A percentile compares a stretch with the other conserved stretches of the same genome.
Evolutionary conservation across 2,797 vertebrate genomes (phyloP).

Genomic region (Darevskia mixta): DNA sequence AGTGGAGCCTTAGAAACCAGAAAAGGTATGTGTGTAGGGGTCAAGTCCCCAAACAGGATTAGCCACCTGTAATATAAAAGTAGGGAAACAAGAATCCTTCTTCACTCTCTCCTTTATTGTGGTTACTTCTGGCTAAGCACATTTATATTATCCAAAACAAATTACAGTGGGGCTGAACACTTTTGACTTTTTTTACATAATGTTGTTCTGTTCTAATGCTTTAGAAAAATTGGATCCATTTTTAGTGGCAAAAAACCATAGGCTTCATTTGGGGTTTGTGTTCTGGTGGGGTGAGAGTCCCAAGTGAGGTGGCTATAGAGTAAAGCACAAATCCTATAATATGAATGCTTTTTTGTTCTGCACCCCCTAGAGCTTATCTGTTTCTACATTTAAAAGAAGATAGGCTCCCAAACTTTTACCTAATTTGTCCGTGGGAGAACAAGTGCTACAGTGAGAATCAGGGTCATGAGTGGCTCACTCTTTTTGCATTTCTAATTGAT

Average conservation of each 20-base stretch:
- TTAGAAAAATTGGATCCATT: not conserved
- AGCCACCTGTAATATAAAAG: too few relatives aligned
- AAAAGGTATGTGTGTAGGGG: too few relatives aligned
- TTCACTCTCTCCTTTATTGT: too few relatives aligned
- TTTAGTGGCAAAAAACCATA: not conserved
- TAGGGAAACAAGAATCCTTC: too few relatives aligned
- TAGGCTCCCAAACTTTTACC: not conserved
- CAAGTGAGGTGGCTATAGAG: not conserved
- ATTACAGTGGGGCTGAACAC: too few relatives aligned
- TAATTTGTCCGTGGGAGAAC: not conserved
- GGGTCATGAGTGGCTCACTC: not conserved
- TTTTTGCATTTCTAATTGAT: not conserved
- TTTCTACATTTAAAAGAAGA: not conserved
- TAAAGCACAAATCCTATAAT: not conserved
- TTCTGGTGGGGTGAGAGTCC: not conserved
- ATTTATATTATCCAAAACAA: too few relatives aligned
- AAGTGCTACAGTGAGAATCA: not conserved
- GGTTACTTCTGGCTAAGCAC: too few relatives aligned
- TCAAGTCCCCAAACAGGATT: too few relatives aligned
- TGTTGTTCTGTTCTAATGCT: not conserved
- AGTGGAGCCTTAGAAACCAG: too few relatives aligned
- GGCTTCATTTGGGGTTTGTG: not conserved
- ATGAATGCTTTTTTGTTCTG: not conserved
- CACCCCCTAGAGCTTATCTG: not conserved
- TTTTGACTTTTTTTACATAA: not conserved